Evolutionary conservation across 2,797 vertebrate species (phyloP).

Genomic region (Chiloscyllium punctatum): DNA sequence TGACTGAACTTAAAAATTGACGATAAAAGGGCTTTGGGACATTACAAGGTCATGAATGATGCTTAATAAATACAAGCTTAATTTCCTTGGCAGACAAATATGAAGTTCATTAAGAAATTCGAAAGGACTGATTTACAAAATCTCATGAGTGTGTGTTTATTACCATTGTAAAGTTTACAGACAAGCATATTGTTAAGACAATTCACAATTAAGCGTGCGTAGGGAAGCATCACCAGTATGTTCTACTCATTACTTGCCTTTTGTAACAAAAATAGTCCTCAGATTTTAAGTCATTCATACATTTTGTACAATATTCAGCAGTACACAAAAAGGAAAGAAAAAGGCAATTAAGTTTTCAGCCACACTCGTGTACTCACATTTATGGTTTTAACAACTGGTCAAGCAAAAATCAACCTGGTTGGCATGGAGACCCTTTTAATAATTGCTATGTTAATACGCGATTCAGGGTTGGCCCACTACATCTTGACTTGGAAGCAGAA

Average conservation of each 20-base stretch:
- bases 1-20: no score
- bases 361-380: neutral
- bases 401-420: neutral
- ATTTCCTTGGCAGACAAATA: neutral
- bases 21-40: neutral
- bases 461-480: neutral
- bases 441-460: neutral
- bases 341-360: conserved; percentile 4
- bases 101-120: neutral
- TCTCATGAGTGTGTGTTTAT: conserved; percentile 48
- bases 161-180: conserved; percentile 81
- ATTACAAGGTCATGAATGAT: neutral
- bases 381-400: neutral
- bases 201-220: conserved; percentile 64
- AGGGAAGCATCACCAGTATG: conserved; percentile 58
- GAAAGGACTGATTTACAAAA: conserved; percentile 28
- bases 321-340: neutral
- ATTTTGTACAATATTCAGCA: conserved; percentile 13
- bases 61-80: neutral
- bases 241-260: conserved; percentile 27
- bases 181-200: conserved; percentile 74
- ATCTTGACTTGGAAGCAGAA: neutral
- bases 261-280: conserved; percentile 27
- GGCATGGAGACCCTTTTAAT: neutral
- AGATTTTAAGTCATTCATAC: neutral